Conservation (phyloP, 2,888 invertebrate genomes). For the Mythimna pallens region DNA sequence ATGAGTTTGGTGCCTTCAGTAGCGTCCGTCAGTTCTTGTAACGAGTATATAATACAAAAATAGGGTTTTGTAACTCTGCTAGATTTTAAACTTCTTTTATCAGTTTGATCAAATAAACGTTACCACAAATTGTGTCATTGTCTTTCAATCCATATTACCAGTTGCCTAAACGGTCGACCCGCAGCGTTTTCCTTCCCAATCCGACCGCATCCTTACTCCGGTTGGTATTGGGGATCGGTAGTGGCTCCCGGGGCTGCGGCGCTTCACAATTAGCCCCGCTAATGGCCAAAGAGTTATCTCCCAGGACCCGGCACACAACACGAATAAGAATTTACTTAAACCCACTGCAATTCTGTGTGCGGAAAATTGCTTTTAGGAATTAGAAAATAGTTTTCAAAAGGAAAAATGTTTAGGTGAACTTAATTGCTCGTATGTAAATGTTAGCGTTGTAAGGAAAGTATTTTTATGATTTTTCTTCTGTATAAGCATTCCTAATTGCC, state of each 20-base stretch:
- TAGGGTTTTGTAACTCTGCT: background rate
- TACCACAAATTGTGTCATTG: no score
- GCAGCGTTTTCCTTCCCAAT: constrained; percentile 32
- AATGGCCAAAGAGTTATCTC: constrained; percentile 73
- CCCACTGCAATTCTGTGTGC: constrained; percentile 39
- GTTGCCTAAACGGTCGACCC: background rate
- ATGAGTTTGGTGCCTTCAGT: background rate
- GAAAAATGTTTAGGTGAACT: constrained; percentile 2
- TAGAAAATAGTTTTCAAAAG: constrained; percentile 28
- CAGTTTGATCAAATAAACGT: background rate
- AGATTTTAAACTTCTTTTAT: background rate
- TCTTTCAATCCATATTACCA: background rate
- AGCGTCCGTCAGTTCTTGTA: background rate
- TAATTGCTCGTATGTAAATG: constrained; percentile 13
- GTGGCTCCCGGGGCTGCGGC: constrained; percentile 58
- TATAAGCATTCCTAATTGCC: background rate
- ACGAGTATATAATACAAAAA: background rate
- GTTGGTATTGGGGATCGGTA: constrained; percentile 64
- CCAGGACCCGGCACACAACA: constrained; percentile 56
- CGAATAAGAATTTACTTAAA: constrained; percentile 57
- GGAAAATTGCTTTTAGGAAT: constrained; percentile 28
- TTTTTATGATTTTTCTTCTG: constrained; percentile 9
- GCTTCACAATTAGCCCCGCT: constrained; percentile 77
- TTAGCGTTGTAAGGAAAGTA: constrained; percentile 2
- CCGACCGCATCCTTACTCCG: constrained; percentile 41